Evolutionary conservation across 2,797 vertebrate species (phyloP).

Genomic region (Xyrichtys novacula): DNA sequence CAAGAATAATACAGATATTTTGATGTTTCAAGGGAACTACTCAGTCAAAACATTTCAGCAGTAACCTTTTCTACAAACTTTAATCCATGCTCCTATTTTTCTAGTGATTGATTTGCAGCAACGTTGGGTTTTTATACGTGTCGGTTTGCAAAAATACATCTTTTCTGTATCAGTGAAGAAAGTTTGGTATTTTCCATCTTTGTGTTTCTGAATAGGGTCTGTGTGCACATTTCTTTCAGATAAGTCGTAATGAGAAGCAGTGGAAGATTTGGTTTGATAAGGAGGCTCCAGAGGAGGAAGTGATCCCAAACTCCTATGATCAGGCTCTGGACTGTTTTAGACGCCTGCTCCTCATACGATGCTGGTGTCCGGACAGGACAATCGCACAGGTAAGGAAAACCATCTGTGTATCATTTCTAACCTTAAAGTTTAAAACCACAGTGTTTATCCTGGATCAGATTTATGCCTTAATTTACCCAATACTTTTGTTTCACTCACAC

Average conservation of each 20-base stretch:
- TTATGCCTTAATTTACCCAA: too few relatives aligned
- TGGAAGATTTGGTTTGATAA: slow-evolving; percentile 98
- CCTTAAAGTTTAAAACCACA: background rate
- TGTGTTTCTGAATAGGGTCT: slow-evolving; percentile 5
- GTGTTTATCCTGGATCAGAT: background rate
- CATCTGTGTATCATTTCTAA: background rate
- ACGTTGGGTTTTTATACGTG: too few relatives aligned
- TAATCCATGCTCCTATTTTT: background rate
- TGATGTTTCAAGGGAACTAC: too few relatives aligned
- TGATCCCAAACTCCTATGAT: slow-evolving; percentile 90
- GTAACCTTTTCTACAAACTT: background rate
- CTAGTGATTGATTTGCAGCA: background rate
- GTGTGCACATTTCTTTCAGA: slow-evolving; percentile 78
- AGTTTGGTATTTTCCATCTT: background rate
- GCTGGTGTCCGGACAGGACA: slow-evolving; percentile 97
- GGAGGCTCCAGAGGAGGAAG: slow-evolving; percentile 94
- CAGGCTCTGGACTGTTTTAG: slow-evolving; percentile 92
- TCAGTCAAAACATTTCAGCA: too few relatives aligned
- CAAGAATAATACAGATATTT: too few relatives aligned
- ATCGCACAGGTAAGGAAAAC: slow-evolving; percentile 90
- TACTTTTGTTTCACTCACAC: background rate
- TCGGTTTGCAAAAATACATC: background rate
- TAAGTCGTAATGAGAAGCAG: slow-evolving; percentile 91
- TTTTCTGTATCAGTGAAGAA: background rate
- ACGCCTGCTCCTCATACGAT: slow-evolving; percentile 93